Conservation (phyloP, 1,140 invertebrate genomes). For the Diplogasteroides magnus region DNA sequence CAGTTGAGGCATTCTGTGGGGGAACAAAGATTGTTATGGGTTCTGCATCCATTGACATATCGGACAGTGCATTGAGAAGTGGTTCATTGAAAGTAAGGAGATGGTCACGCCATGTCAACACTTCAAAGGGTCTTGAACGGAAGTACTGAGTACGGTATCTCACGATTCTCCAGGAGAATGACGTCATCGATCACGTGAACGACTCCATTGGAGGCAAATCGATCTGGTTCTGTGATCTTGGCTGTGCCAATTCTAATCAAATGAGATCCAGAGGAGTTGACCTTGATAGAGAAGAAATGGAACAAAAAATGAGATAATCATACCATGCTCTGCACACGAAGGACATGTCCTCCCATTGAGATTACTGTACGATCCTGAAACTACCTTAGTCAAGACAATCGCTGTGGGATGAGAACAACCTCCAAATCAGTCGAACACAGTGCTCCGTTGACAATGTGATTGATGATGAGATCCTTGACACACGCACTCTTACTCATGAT, state of each 20-base stretch:
- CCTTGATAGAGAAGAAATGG: no score
- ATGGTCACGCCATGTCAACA: not conserved
- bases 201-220: not conserved
- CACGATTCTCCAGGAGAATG: not conserved
- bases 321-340: not conserved
- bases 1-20: not conserved
- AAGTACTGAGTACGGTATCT: no score
- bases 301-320: not conserved
- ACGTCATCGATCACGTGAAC: not conserved
- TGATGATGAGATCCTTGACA: not conserved
- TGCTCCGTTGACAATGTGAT: not conserved
- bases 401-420: not conserved
- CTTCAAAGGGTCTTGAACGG: not conserved
- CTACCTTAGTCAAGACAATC: no score
- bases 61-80: not conserved
- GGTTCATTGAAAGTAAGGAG: not conserved
- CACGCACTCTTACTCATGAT: not conserved
- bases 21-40: not conserved
- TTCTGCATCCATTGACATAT: not conserved
- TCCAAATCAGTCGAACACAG: not conserved
- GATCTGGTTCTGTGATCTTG: not conserved
- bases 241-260: not conserved
- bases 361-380: no score
- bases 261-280: not conserved
- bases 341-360: not conserved